Base-by-base conservation (phyloP, 2,113 vertebrate genomes). In the Ovis canadensis region DNA sequence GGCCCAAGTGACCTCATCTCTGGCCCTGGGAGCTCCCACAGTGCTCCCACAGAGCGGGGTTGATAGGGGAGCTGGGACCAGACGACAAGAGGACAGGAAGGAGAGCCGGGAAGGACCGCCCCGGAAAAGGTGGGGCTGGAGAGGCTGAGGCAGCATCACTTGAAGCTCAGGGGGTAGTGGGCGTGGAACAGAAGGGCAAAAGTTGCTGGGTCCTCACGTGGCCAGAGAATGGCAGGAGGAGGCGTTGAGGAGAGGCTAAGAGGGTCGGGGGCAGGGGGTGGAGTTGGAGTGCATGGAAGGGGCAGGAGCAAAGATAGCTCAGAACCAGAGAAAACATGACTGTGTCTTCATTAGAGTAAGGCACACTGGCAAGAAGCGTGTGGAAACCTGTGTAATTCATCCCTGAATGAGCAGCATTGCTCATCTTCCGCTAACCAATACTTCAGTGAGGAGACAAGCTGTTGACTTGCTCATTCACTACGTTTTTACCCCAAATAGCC, bases 401-500 rank as follows among this genome's bases (percentile, higher is more conserved):
- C 91, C 48, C 14, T 17, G 85, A 94, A 48, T 1, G 0, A 0
- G 54, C 23, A 27, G 21, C 33, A 31, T 19, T 67, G 36, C 88
- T 83, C 45, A 7, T 50, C 91, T 92, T 55, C 16, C 0, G 0
- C 5, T 4, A 0, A 0, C 50, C 45, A 59, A 31, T 4, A 54
- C 78, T 62, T 17, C 96, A 6, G 23, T 1, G 15, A 94, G 93
- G 29, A 52, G 1, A 80, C 93, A 93, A 88, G 17, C 95, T 96
- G 96, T 27, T 0, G 0, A 82, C 97, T n/a, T 3, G 74, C 98
- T 97, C 96, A 25, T 60, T 96, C 80, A 3, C 97, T 95, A 71
- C 80, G 6, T 48, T 98, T 93, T 94, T 93, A 98, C 96, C 59
- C 86, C 93, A 23, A 59, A 92, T 4, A 81, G 88, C 31, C 10